A percentile compares a stretch with the other conserved stretches of the same genome.
These are phyloP conservation scores for Drosophila melanosoma DNA, from an alignment of 2,888 invertebrate species.

Conservation along the genomic window DNA sequence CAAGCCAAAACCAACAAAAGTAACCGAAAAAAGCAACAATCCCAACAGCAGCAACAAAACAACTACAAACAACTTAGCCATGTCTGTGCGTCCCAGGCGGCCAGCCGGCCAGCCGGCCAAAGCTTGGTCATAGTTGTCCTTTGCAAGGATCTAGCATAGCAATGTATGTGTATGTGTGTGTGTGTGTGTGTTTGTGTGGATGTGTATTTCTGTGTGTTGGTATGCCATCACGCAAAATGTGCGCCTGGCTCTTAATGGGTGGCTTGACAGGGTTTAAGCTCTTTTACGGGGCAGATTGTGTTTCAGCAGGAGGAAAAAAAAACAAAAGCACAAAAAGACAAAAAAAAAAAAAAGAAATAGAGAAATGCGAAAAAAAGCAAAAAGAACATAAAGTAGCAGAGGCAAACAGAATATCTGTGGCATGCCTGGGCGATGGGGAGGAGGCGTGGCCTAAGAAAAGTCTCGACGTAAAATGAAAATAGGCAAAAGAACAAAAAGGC, in stretches of 20 bases:
- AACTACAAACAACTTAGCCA: constrained; percentile 78
- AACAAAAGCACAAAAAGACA: constrained; percentile 16
- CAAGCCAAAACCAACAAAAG: constrained; percentile 70
- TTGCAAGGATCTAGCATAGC: constrained; percentile 50
- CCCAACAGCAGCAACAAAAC: constrained; percentile 51
- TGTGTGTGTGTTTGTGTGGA: constrained; percentile 24
- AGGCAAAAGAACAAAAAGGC: constrained; percentile 61
- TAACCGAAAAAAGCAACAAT: constrained; percentile 79
- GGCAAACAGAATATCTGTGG: constrained; percentile 7
- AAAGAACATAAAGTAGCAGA: constrained; percentile 26
- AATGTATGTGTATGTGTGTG: constrained; percentile 1
- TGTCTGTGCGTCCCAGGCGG: constrained; percentile 68
- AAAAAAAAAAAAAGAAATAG: constrained; percentile 3
- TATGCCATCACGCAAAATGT: constrained; percentile 78
- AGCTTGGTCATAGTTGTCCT: constrained; percentile 77
- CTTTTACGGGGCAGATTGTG: constrained; percentile 81
- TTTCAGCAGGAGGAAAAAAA: constrained; percentile 62
- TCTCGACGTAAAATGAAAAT: constrained; percentile 46
- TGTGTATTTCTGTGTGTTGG: constrained; percentile 59
- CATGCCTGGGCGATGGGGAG: not conserved
- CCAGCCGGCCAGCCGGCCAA: constrained; percentile 67
- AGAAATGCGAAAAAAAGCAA: constrained; percentile 10
- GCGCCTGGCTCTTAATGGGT: constrained; percentile 78
- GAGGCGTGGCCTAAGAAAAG: constrained; percentile 43
- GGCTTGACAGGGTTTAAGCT: constrained; percentile 82